phyloP scores from a whole-genome alignment of 2,797 vertebrate genomes.

The Scleropages formosus region DNA sequence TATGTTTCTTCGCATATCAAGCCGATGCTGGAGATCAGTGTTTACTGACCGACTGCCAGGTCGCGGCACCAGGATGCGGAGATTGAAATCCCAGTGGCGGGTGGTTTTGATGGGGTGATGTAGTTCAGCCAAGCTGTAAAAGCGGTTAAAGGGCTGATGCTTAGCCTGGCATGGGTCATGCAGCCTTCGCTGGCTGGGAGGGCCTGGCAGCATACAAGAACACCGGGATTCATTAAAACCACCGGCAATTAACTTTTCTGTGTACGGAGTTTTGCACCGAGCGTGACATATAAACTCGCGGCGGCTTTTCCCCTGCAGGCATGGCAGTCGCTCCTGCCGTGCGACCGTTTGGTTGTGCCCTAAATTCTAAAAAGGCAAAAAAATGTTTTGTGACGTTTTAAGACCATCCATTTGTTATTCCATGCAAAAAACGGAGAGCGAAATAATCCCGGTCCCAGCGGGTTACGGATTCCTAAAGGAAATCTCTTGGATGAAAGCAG shows the following conservation, averaged over 20 bases:
- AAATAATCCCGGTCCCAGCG: not conserved
- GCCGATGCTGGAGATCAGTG: constrained; percentile 58
- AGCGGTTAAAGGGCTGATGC: not conserved
- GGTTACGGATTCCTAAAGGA: too few relatives aligned
- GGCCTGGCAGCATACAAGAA: not conserved
- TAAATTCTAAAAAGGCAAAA: not conserved
- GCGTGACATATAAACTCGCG: not conserved
- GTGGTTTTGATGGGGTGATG: not conserved
- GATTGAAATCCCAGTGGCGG: constrained; percentile 25
- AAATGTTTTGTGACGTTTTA: not conserved
- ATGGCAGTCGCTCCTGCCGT: not conserved
- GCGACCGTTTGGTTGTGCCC: not conserved
- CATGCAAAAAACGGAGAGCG: not conserved
- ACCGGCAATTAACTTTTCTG: not conserved
- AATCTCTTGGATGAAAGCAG: too few relatives aligned
- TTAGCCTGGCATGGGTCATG: not conserved
- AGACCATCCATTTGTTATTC: not conserved
- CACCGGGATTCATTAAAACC: not conserved
- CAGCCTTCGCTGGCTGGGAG: not conserved
- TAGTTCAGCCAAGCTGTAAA: not conserved
- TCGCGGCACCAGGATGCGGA: constrained; percentile 52
- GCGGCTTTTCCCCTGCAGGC: not conserved
- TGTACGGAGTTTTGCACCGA: not conserved
- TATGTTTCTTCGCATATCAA: constrained; percentile 66
- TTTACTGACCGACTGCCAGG: constrained; percentile 60